Evolutionary conservation across 2,797 vertebrate genomes (phyloP).

Genomic region (Phataginus tricuspis): DNA sequence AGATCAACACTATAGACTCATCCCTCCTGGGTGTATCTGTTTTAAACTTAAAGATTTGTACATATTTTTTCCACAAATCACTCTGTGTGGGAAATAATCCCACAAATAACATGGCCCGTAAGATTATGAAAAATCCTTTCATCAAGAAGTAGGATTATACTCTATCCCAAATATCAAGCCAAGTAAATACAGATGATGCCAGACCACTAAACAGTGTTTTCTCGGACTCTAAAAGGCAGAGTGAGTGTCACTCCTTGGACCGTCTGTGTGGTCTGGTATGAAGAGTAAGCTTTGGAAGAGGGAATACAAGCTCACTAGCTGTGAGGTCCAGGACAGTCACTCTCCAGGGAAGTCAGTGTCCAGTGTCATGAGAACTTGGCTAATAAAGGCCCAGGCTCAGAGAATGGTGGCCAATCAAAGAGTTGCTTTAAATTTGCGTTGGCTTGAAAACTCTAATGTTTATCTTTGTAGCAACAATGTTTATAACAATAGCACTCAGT

Average conservation of each 20-base stretch:
- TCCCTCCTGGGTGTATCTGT: background rate
- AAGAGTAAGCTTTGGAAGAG: slow-evolving; percentile 2
- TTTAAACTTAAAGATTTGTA: slow-evolving; percentile 45
- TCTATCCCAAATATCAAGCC: background rate
- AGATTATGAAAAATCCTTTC: slow-evolving; percentile 44
- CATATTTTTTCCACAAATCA: background rate
- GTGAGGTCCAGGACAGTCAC: background rate
- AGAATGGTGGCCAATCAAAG: background rate
- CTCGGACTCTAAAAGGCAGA: background rate
- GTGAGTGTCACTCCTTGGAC: background rate
- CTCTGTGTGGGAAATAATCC: background rate
- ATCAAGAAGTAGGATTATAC: slow-evolving; percentile 36
- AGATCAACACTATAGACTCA: slow-evolving; percentile 11
- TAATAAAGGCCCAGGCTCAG: background rate
- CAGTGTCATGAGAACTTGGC: background rate
- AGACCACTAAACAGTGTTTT: slow-evolving; percentile 32
- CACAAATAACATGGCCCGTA: background rate
- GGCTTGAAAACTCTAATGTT: background rate
- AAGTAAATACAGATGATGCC: slow-evolving; percentile 46
- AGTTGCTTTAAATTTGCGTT: background rate
- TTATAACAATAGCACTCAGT: background rate
- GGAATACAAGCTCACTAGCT: background rate
- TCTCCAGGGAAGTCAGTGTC: background rate
- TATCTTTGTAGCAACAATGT: background rate
- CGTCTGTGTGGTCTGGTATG: slow-evolving; percentile 28